Evolutionary conservation across 2,888 invertebrate species (phyloP).

Genomic region (Synergus japonicus): DNA sequence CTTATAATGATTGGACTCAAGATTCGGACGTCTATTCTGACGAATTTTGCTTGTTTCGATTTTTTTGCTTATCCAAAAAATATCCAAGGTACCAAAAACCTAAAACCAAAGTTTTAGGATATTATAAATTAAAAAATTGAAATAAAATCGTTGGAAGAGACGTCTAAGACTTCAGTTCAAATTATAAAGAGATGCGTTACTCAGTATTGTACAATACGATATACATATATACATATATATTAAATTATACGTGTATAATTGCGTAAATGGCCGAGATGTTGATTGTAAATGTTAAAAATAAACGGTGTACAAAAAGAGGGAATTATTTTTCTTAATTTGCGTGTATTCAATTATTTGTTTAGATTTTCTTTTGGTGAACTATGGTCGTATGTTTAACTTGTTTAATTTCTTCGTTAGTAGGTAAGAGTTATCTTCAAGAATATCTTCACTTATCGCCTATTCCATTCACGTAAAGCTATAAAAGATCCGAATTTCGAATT

Average conservation of each 20-base stretch:
- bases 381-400: background rate
- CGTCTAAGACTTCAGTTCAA: too few relatives aligned
- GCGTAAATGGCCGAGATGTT: conserved; percentile 70
- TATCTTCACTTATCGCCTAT: conserved; percentile 2
- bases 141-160: too few relatives aligned
- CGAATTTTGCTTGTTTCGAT: too few relatives aligned
- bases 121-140: too few relatives aligned
- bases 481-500: conserved; percentile 15
- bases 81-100: too few relatives aligned
- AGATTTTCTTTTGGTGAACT: background rate
- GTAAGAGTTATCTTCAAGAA: background rate
- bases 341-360: background rate
- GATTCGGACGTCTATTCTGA: too few relatives aligned
- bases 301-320: conserved; percentile 73
- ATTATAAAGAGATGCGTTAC: conserved; percentile 64
- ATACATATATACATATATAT: conserved; percentile 59
- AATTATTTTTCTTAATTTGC: background rate
- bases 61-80: too few relatives aligned
- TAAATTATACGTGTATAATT: conserved; percentile 72
- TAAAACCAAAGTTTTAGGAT: too few relatives aligned
- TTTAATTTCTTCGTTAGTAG: background rate
- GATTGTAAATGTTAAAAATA: conserved; percentile 77
- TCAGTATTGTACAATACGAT: conserved; percentile 66
- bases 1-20: conserved; percentile 52
- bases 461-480: conserved; percentile 54